A percentile compares a stretch with the other conserved stretches of the same genome.
Conservation (phyloP, 2,113 vertebrate genomes). For the Circaetus cinerascens region DNA sequence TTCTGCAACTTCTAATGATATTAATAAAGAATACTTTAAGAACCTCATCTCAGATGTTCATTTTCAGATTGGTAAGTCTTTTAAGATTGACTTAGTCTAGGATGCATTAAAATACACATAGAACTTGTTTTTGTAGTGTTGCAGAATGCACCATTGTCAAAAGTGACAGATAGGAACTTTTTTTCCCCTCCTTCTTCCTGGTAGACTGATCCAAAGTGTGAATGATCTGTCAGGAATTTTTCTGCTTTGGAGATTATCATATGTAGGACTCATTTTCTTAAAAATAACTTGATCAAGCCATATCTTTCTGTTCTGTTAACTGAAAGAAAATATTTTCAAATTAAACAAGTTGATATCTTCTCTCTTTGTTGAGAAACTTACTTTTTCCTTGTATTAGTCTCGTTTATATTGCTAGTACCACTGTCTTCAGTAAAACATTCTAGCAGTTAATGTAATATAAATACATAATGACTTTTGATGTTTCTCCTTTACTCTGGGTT, state of each 20-base stretch:
- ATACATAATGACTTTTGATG: neutral
- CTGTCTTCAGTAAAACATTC: neutral
- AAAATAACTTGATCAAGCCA: neutral
- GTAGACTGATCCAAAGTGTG: neutral
- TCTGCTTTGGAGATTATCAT: neutral
- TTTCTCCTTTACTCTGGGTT: neutral
- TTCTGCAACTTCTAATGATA: slow-evolving; percentile 96
- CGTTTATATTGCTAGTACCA: neutral
- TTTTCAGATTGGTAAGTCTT: neutral
- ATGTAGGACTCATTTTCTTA: neutral
- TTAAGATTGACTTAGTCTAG: neutral
- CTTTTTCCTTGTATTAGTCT: neutral
- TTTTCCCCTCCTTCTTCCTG: neutral
- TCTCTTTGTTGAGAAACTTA: neutral
- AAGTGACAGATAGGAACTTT: neutral
- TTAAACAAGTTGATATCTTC: neutral
- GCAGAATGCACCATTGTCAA: neutral
- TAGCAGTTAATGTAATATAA: neutral
- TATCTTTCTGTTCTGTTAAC: neutral
- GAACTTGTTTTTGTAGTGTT: neutral
- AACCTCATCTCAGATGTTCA: slow-evolving; percentile 48
- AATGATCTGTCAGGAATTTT: neutral
- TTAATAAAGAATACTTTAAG: slow-evolving; percentile 90
- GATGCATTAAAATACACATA: neutral
- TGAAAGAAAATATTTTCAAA: neutral